Evolutionary conservation across 2,888 invertebrate species (phyloP), one percentile per base, ranked within the genome.

Genomic region (Entomobrya multifasciata): DNA sequence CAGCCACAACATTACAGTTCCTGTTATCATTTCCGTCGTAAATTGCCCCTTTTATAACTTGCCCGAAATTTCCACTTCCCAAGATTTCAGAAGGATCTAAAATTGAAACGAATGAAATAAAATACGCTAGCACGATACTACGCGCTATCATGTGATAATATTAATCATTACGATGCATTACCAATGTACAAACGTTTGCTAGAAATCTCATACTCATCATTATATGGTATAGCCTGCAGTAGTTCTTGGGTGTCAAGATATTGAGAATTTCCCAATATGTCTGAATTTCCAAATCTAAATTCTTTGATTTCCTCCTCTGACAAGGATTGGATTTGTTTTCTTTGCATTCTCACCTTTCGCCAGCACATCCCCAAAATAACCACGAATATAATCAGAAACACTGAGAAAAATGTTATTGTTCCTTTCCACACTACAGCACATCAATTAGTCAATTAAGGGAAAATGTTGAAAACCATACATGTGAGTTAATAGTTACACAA

Each of bases 21-120:
- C 52, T 1, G 0, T 44, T n/a, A 36, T 27, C 36, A 5, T 80
- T 36, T 5, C 17, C 10, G 13, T 49, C 55, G 10, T 13, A 30
- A 20, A 89, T 30, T 8, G 20, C n/a, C 1, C 89, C 89, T 83
- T 89, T 89, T 0, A 89, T 20, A 15, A 89, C 87, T 55, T 83
- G 76, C 2, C 87, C 89, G 41, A 89, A 89, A 27, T 81, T 86
- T 15, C 89, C 89, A 62, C 83, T 86, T 11, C 89, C 89, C 17
- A 89, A 77, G 0, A 89, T 20, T 6, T 41, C 27, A 0, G 78
- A 62, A n/a, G 22, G 36, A 47, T 88, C 88, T 88, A 20, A n/a
- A n/a, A n/a, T n/a, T n/a, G n/a, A n/a, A n/a, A n/a, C n/a, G n/a
- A n/a, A n/a, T n/a, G n/a, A n/a, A n/a, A n/a, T n/a, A n/a, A n/a